These are phyloP conservation scores for Ctenopoma kingsleyae DNA, from an alignment of 2,797 vertebrate genomes.

Conservation along the genomic window DNA sequence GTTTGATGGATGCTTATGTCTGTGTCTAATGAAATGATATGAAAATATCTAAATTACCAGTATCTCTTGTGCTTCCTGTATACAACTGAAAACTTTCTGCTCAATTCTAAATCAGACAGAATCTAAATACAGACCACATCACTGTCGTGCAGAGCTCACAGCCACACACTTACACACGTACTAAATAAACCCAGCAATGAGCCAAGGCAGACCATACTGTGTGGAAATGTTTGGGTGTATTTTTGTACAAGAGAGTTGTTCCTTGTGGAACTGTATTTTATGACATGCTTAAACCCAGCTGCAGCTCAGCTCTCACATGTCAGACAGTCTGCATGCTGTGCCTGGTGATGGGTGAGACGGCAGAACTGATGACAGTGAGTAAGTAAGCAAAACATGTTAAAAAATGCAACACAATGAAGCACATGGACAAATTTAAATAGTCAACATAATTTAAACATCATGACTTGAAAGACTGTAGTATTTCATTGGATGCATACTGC, in stretches of 20 bases:
- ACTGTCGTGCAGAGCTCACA: constrained; percentile 4
- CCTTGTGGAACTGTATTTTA: constrained; percentile 73
- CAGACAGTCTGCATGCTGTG: constrained; percentile 36
- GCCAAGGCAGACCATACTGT: constrained; percentile 47
- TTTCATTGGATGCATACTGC: no score
- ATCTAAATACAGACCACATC: constrained; percentile 35
- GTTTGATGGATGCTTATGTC: neutral
- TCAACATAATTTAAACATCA: accelerated
- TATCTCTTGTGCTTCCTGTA: constrained; percentile 23
- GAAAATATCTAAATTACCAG: constrained; percentile 16
- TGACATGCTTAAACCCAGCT: constrained; percentile 67
- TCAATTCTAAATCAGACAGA: constrained; percentile 31
- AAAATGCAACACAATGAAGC: constrained; percentile 8
- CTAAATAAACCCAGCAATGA: constrained; percentile 33
- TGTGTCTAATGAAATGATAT: constrained; percentile 7
- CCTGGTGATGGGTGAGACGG: constrained; percentile 14
- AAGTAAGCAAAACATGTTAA: constrained; percentile 1
- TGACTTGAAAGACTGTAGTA: no score
- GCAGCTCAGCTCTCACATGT: constrained; percentile 53
- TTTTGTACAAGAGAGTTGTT: constrained; percentile 63
- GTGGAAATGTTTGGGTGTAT: constrained; percentile 68
- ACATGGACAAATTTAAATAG: constrained; percentile 1
- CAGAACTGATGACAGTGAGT: constrained; percentile 43
- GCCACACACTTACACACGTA: constrained; percentile 10
- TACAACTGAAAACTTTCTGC: constrained; percentile 9